phyloP scores from a whole-genome alignment of 2,113 vertebrate genomes.

The Pygoscelis antarcticus region DNA sequence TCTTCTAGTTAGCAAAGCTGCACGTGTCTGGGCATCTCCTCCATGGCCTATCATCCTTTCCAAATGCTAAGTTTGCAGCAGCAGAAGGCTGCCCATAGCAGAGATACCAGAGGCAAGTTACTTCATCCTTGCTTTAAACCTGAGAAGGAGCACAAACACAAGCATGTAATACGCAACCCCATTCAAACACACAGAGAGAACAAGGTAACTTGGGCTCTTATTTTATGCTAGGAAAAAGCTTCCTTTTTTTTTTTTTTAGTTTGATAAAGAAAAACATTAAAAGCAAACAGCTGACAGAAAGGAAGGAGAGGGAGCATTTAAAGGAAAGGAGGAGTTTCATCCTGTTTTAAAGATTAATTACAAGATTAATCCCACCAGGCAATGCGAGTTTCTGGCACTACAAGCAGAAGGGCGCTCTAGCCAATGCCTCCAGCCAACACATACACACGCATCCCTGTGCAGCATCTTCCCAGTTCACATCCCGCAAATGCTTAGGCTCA shows the following conservation, averaged over 20 bases:
- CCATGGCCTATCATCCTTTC: neutral
- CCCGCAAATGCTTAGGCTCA: neutral
- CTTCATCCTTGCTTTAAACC: neutral
- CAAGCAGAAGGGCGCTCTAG: neutral
- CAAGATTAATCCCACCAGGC: neutral
- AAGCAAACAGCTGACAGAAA: neutral
- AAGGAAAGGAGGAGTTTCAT: neutral
- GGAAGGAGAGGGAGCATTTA: neutral
- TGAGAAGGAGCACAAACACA: neutral
- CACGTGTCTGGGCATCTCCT: neutral
- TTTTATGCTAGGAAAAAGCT: neutral
- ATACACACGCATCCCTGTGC: fast-evolving
- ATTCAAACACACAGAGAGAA: neutral
- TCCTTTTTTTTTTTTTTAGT: neutral
- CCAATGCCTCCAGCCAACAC: neutral
- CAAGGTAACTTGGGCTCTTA: neutral
- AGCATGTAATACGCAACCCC: neutral
- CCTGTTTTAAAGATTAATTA: neutral
- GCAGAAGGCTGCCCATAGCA: neutral
- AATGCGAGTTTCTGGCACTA: neutral
- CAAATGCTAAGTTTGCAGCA: neutral
- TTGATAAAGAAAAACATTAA: neutral
- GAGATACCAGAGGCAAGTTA: neutral
- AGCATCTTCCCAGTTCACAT: neutral
- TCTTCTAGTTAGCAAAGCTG: neutral